phyloP scores from a whole-genome alignment of 92 coral and sea anemone species.

The Desmophyllum pertusum region DNA sequence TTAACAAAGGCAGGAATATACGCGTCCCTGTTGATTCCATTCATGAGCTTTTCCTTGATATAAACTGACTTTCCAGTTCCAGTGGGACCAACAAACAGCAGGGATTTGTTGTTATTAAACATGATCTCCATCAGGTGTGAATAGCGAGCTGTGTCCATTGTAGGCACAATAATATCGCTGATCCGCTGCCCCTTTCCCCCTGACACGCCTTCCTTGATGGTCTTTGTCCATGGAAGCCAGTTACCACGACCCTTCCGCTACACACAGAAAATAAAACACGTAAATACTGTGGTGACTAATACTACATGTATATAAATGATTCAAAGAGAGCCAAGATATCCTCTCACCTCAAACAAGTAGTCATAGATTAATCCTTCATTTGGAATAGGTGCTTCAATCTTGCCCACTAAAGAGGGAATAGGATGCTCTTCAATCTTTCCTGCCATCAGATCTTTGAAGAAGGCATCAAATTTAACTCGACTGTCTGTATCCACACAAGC shows the following conservation, averaged over 20 bases:
- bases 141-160: slow-evolving; percentile 99
- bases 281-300: not conserved
- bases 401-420: slow-evolving; percentile 88
- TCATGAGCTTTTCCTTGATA: slow-evolving; percentile 98
- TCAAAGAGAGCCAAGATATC: too few relatives aligned
- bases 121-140: slow-evolving; percentile 92
- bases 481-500: slow-evolving; percentile 98
- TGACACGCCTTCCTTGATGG: slow-evolving; percentile 83
- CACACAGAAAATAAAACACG: slow-evolving; percentile 22
- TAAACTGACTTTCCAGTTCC: slow-evolving; percentile 99
- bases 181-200: slow-evolving; percentile 92
- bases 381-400: slow-evolving; percentile 92
- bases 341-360: slow-evolving; percentile 94
- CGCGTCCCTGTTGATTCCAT: slow-evolving; percentile 82
- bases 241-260: slow-evolving; percentile 96
- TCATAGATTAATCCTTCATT: slow-evolving; percentile 95
- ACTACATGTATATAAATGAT: not conserved
- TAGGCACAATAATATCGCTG: slow-evolving; percentile 95
- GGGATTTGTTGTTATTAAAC: slow-evolving; percentile 90
- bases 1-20: slow-evolving; percentile 95
- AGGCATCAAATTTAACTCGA: slow-evolving; percentile 88
- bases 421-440: slow-evolving; percentile 90
- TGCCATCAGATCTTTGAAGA: slow-evolving; percentile 81
- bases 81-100: slow-evolving; percentile 97
- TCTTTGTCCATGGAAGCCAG: slow-evolving; percentile 96